Conservation (phyloP, 2,797 vertebrate genomes). For the Myiotriccus ornatus region DNA sequence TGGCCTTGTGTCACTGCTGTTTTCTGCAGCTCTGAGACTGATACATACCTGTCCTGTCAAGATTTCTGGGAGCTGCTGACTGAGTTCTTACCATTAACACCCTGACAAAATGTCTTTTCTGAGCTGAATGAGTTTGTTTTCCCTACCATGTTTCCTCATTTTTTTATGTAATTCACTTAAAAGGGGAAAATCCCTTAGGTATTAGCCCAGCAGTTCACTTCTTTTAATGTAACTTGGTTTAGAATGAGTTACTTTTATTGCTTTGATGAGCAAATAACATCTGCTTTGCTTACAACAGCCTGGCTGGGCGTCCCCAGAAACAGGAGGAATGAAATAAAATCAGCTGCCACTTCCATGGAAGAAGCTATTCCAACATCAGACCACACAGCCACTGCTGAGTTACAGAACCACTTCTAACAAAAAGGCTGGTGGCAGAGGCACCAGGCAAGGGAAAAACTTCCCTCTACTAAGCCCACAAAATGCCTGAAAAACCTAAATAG, state of each 20-base stretch:
- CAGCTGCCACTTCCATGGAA: not conserved
- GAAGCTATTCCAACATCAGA: not conserved
- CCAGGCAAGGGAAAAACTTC: not conserved
- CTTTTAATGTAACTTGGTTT: not conserved
- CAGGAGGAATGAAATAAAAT: not conserved
- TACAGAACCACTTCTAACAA: not conserved
- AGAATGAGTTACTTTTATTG: not conserved
- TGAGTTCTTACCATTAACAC: not conserved
- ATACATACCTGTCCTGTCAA: not conserved
- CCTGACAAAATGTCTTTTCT: not conserved
- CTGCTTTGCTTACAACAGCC: not conserved
- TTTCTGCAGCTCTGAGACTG: not conserved
- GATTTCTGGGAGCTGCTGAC: not conserved
- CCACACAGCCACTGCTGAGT: not conserved
- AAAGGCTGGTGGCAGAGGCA: not conserved
- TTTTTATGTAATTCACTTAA: not conserved
- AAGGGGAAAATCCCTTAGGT: not conserved
- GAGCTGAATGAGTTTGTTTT: not conserved
- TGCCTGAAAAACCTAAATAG: not conserved
- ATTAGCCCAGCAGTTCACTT: not conserved
- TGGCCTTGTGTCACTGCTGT: not conserved
- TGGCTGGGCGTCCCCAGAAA: not conserved
- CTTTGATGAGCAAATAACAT: not conserved
- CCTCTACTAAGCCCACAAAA: not conserved
- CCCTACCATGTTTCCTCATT: not conserved